Percentiles rank a stretch among this genome's conserved stretches.
Conservation (phyloP, 2,888 invertebrate species). For the Apamea crenata region DNA sequence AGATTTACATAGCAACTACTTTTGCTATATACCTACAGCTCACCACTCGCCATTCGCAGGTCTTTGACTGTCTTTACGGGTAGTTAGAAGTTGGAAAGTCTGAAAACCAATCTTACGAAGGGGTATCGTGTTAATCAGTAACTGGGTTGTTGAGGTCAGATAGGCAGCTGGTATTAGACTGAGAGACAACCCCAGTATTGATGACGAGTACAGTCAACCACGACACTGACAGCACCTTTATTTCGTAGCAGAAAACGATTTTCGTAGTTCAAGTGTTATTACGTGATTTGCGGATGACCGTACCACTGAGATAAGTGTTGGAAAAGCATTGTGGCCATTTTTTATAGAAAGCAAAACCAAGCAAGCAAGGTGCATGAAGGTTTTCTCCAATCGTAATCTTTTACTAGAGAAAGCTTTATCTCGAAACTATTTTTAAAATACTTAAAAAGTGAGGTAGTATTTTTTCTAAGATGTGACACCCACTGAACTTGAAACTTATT, state of each 20-base stretch:
- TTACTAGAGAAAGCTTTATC: neutral
- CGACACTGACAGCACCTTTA: too few relatives aligned
- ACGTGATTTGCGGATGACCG: neutral
- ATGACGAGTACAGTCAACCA: neutral
- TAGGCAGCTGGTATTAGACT: neutral
- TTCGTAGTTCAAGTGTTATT: too few relatives aligned
- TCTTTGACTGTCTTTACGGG: neutral
- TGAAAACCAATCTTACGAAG: neutral
- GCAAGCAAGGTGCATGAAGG: too few relatives aligned
- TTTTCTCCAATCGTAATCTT: neutral
- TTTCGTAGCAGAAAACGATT: neutral
- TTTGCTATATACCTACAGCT: neutral
- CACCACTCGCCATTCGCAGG: neutral
- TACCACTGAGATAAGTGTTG: neutral
- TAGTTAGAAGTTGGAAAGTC: neutral
- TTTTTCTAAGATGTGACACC: neutral
- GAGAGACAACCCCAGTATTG: neutral
- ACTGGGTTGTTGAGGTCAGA: neutral
- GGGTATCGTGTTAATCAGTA: neutral
- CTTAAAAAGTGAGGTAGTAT: neutral
- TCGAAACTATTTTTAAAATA: neutral
- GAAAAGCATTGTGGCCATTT: neutral
- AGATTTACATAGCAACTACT: constrained; percentile 8
- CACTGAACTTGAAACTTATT: neutral
- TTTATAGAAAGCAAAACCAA: neutral